Percentiles rank a stretch among this genome's conserved stretches.
Evolutionary conservation across 1,140 invertebrate species (phyloP).

Genomic region (Heliothis virescens): DNA sequence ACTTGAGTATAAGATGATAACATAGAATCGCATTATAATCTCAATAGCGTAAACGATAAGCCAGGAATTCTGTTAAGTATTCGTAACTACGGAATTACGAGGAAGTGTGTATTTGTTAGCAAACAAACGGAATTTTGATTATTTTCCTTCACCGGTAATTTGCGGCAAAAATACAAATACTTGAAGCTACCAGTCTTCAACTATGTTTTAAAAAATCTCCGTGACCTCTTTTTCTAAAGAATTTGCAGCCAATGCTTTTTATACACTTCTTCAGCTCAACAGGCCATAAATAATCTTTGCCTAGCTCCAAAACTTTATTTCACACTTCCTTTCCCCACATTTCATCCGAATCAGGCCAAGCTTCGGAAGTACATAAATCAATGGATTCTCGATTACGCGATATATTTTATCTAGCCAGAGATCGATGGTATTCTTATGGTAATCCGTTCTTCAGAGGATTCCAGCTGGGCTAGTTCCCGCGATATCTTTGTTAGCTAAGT

Average conservation of each 20-base stretch:
- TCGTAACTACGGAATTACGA: background rate
- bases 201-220: no score
- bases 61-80: background rate
- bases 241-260: no score
- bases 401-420: background rate
- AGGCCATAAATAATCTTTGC: no score
- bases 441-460: background rate
- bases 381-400: conserved; percentile 6
- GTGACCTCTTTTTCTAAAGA: no score
- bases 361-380: conserved; percentile 22
- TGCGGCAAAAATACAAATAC: no score
- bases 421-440: conserved; percentile 10
- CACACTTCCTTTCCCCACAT: conserved; percentile 17
- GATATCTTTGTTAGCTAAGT: background rate
- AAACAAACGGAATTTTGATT: background rate
- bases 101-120: background rate
- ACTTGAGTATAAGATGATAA: conserved; percentile 5
- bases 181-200: no score
- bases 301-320: background rate
- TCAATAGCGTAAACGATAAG: conserved; percentile 10
- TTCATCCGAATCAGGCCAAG: conserved; percentile 24
- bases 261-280: no score
- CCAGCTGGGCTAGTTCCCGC: background rate
- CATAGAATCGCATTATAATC: background rate
- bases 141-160: background rate